Base-by-base conservation (phyloP, 2,797 vertebrate genomes). In the Oceanodroma leucorhoa region DNA sequence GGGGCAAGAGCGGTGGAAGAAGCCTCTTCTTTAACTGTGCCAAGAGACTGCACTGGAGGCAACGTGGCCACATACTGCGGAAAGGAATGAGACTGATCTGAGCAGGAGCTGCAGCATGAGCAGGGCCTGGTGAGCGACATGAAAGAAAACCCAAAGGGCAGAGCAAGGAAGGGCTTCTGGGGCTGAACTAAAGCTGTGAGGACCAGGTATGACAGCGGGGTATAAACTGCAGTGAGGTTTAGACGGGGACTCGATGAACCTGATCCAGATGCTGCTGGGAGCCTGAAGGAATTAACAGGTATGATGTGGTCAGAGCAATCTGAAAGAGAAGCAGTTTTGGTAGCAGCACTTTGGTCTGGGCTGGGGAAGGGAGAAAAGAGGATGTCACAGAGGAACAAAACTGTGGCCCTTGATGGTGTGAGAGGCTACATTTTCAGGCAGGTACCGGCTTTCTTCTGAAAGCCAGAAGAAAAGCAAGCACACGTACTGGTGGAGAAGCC, bases 1-100 rank as follows among this genome's bases (percentile, higher is more conserved):
- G 6, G 14, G 40, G 16, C 66, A 81, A 66, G 6, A 66, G 30
- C 0, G 1, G 45, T 21, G 9, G 27, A 51, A 79, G 41, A 76
- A 83, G 10, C 24, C 36, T 79, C 57, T 75, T 62, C 57, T 75
- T 62, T 64, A 64, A 29, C 40, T 34, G 36, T 36, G 43, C 43
- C 26, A n/a, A 75, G 64, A 73, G 38, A 32, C 0, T 1, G 32
- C 23, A 46, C 51, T 19, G 26, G 29, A 61, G 58, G 57, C 57
- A 71, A 40, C 0, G 5, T 17, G 41, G 69, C 12, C 57, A 21
- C 0, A 0, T 51, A 17, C 18, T 43, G 22, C 4, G 3, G 45
- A 75, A 78, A 32, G 43, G 24, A 81, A 58, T 0, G 18, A 64
- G 36, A 77, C 21, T 23, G 53, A 58, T 16, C 10, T 18, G n/a